Percentiles rank a stretch among this genome's conserved stretches.
Conservation (phyloP, 2,113 vertebrate genomes). For the Felis chaus region DNA sequence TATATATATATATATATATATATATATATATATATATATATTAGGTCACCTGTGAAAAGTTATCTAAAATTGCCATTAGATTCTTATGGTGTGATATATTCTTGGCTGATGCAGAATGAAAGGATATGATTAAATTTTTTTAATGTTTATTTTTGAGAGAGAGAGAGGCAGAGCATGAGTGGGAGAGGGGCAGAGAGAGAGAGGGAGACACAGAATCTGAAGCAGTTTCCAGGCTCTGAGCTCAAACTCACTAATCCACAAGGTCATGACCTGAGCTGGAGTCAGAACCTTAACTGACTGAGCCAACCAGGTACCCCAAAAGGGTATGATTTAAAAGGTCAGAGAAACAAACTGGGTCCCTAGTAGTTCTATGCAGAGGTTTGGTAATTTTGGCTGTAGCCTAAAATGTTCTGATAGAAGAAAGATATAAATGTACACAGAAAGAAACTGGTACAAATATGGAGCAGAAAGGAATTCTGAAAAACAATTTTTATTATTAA, state of each 20-base stretch:
- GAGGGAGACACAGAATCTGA: too few relatives aligned
- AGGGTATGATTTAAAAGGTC: conserved; percentile 6
- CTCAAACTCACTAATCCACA: too few relatives aligned
- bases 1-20: too few relatives aligned
- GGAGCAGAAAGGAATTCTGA: neutral
- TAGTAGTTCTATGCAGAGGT: neutral
- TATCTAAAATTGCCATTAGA: conserved; percentile 13
- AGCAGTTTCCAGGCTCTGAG: too few relatives aligned
- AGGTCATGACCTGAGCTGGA: too few relatives aligned
- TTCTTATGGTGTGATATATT: neutral
- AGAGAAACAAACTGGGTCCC: neutral
- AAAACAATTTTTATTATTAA: neutral
- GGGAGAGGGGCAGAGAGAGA: too few relatives aligned
- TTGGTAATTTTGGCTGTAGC: neutral
- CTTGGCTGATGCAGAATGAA: neutral
- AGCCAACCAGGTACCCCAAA: neutral
- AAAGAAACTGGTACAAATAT: neutral
- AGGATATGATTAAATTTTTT: conserved; percentile 4
- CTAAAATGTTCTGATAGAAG: conserved; percentile 28
- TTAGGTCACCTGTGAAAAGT: neutral
- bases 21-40: neutral
- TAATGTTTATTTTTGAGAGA: too few relatives aligned
- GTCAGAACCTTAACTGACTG: too few relatives aligned
- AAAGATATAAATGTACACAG: conserved; percentile 15
- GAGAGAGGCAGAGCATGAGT: too few relatives aligned